Evolutionary conservation across 2,888 invertebrate genomes (phyloP), one percentile per base, ranked within the genome.

Genomic region (Cataglyphis rosenhaueri): DNA sequence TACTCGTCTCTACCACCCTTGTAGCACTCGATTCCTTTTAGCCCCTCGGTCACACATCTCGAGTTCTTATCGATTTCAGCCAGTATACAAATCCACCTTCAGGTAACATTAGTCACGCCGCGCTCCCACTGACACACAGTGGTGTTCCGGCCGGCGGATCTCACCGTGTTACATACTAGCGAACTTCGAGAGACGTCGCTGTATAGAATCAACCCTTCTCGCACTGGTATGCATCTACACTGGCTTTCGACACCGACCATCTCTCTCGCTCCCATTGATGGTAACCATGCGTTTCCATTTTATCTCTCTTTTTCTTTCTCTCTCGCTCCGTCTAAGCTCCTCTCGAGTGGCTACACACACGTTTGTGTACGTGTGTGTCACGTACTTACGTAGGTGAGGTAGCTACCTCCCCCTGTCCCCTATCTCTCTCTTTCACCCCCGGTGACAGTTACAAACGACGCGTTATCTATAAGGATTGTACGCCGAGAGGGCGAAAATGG

Each of bases 361-460:
- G 65, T 68, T 10, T 15, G 52, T 10, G 73, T 8, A 35, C n/a
- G 78, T 70, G 57, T 70, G 70, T 59, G 78, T 79, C 78, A 70
- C 70, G 59, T 85, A 66, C 75, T 84, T 86, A 82, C 84, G 55
- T 82, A 44, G 4, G 44, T 44, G 12, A 44, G 44, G 44, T 44
- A 82, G 71, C 57, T 81, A 62, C 70, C 86, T 75, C 76, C 86
- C 78, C 76, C 25, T 1, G 21, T 25, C 25, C 25, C 25, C 86
- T 87, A 86, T 83, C 89, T 88, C 84, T 55, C 76, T 86, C 87
- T 84, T 87, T 88, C 87, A 87, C 84, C 88, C 8, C 84, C 81
- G 85, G 90, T 88, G 93, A 93, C 93, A 93, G 93, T 93, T 93
- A 93, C 93, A 93, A 93, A 94, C 93, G 93, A 93, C 91, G 91